Conservation (phyloP, 2,888 invertebrate species). For the Dryadula phaetusa region DNA sequence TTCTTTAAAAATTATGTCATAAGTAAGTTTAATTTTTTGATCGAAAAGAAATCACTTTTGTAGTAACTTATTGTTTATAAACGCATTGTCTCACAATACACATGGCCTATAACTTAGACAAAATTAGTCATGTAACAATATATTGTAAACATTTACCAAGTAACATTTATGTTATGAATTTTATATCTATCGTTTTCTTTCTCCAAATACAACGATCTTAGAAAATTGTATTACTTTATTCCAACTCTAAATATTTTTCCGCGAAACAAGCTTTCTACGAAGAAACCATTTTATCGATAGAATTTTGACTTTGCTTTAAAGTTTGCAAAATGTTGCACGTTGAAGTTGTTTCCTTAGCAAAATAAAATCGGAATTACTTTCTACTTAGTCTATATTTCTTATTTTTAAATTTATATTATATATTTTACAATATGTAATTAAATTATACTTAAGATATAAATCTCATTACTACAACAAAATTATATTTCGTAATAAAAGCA, state of each 20-base stretch:
- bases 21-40: too few relatives aligned
- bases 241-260: slow-evolving; percentile 17
- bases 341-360: slow-evolving; percentile 6
- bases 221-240: slow-evolving; percentile 28
- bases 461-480: too few relatives aligned
- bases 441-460: too few relatives aligned
- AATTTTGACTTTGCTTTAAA: slow-evolving; percentile 25
- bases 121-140: too few relatives aligned
- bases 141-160: too few relatives aligned
- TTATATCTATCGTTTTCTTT: neutral
- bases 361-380: neutral
- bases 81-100: too few relatives aligned
- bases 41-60: too few relatives aligned
- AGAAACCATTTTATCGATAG: slow-evolving; percentile 15
- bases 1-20: too few relatives aligned
- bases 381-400: neutral
- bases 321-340: slow-evolving; percentile 7
- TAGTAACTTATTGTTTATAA: too few relatives aligned
- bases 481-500: too few relatives aligned
- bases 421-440: too few relatives aligned
- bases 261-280: slow-evolving; percentile 19
- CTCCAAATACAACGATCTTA: slow-evolving; percentile 16
- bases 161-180: neutral
- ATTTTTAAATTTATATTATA: neutral
- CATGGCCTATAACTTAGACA: too few relatives aligned